These are phyloP conservation scores for Acrocephalus scirpaceus DNA, from an alignment of 2,797 vertebrate genomes.

Conservation along the genomic window DNA sequence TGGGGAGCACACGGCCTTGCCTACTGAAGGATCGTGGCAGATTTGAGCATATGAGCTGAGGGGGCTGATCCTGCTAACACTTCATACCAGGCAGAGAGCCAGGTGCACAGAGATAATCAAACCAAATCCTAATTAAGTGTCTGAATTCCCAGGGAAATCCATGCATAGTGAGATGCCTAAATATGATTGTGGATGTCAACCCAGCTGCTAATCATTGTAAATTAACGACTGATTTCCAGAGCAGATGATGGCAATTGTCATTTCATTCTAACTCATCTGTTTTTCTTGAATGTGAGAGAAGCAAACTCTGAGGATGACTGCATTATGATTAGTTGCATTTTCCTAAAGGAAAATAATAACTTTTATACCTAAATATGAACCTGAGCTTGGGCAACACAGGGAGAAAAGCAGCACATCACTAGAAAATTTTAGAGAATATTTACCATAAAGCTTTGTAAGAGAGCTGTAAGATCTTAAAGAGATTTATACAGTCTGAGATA, in stretches of 20 bases:
- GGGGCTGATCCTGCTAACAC: constrained; percentile 46
- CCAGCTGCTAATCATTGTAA: not conserved
- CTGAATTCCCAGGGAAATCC: constrained; percentile 51
- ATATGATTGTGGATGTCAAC: not conserved
- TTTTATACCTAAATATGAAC: not conserved
- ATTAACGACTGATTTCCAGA: not conserved
- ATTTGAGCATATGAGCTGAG: constrained; percentile 34
- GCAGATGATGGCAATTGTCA: not conserved
- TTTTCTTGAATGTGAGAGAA: not conserved
- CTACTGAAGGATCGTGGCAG: constrained; percentile 35
- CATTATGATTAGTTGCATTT: not conserved
- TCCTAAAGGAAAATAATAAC: not conserved
- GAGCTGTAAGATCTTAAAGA: not conserved
- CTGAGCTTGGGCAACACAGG: not conserved
- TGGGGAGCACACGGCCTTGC: not conserved
- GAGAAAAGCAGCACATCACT: not conserved
- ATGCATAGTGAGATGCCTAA: not conserved
- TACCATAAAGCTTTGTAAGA: not conserved
- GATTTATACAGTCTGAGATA: not conserved
- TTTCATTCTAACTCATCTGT: not conserved
- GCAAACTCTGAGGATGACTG: not conserved
- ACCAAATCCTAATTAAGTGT: constrained; percentile 47
- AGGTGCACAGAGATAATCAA: constrained; percentile 31
- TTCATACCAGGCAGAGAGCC: constrained; percentile 46
- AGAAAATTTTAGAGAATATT: not conserved